Conservation (phyloP, 1,140 invertebrate genomes). For the Metopolophium dirhodum region DNA sequence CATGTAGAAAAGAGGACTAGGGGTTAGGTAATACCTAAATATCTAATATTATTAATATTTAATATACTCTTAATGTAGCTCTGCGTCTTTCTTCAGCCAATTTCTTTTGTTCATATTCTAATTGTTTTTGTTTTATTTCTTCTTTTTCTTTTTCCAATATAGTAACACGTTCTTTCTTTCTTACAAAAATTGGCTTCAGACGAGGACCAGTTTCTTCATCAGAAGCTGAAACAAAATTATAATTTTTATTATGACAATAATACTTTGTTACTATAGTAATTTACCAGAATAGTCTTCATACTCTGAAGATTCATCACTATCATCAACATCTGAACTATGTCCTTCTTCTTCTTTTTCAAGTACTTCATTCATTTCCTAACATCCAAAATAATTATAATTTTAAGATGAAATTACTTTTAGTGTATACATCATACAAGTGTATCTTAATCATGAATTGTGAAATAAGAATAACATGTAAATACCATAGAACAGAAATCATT, state of each 20-base stretch:
- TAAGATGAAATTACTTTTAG: not conserved
- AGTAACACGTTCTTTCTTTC: conserved; percentile 92
- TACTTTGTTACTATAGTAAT: not conserved
- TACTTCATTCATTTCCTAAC: conserved; percentile 63
- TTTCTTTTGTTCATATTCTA: conserved; percentile 78
- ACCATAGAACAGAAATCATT: too few species aligned
- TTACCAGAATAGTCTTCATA: conserved; percentile 85
- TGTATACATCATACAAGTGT: too few species aligned
- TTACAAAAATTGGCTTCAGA: conserved; percentile 96
- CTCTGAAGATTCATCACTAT: conserved; percentile 78
- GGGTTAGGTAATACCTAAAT: not conserved
- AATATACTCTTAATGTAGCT: conserved; percentile 78
- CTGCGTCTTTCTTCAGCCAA: conserved; percentile 81
- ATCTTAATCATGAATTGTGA: too few species aligned
- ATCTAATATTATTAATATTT: conserved; percentile 47
- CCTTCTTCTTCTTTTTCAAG: conserved; percentile 76
- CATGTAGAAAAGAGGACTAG: not conserved
- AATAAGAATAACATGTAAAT: too few species aligned
- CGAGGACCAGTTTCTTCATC: conserved; percentile 87
- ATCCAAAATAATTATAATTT: not conserved
- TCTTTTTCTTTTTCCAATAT: conserved; percentile 93
- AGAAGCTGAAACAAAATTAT: conserved; percentile 67
- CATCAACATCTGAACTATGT: conserved; percentile 70
- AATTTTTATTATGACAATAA: not conserved
- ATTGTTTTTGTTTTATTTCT: conserved; percentile 81